These are phyloP conservation scores for Drosophila tani DNA, from an alignment of 1,140 invertebrate species.

Conservation along the genomic window DNA sequence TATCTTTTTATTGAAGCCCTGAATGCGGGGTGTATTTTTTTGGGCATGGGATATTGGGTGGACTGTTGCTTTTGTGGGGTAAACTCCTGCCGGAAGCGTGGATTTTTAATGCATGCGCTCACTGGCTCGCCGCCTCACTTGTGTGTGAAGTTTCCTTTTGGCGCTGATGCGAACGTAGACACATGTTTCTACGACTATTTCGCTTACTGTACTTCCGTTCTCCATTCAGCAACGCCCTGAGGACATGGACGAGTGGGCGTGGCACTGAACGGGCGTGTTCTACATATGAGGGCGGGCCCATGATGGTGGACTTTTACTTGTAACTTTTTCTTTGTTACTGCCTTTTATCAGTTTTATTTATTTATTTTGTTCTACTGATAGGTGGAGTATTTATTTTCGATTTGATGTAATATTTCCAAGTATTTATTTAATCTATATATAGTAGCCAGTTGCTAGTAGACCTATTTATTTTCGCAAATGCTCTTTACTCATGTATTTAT, in stretches of 20 bases:
- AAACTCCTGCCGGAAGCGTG: slow-evolving; percentile 68
- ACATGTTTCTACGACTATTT: slow-evolving; percentile 64
- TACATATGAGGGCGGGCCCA: slow-evolving; percentile 61
- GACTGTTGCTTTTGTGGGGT: slow-evolving; percentile 12
- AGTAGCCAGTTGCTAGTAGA: not conserved
- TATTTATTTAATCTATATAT: slow-evolving; percentile 6
- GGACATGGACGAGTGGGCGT: slow-evolving; percentile 20
- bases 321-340: not conserved
- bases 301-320: slow-evolving; percentile 8
- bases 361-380: slow-evolving; percentile 32
- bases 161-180: slow-evolving; percentile 73
- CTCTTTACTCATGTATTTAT: not conserved
- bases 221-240: slow-evolving; percentile 17
- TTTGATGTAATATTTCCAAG: not conserved
- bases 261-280: slow-evolving; percentile 37
- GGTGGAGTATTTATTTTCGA: not conserved
- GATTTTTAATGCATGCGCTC: slow-evolving; percentile 76
- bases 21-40: slow-evolving; percentile 11
- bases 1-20: slow-evolving; percentile 49
- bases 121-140: slow-evolving; percentile 23
- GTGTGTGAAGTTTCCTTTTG: slow-evolving; percentile 50
- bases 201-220: slow-evolving; percentile 33
- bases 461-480: not conserved
- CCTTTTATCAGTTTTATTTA: not conserved
- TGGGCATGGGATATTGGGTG: not conserved